Evolutionary conservation across 2,888 invertebrate species (phyloP).

Genomic region (Nycteola revayana): DNA sequence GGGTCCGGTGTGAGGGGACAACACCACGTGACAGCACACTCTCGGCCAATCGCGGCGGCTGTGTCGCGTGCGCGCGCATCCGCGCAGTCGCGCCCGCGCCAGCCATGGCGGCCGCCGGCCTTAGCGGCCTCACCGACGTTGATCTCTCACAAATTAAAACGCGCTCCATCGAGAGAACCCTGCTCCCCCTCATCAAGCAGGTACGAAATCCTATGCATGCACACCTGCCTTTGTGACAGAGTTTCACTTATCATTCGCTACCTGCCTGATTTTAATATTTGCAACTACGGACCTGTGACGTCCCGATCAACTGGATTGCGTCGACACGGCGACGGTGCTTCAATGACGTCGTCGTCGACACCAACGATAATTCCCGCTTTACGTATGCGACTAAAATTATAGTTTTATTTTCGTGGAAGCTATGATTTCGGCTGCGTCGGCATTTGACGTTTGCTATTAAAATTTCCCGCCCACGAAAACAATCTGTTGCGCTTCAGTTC

Average conservation of each 20-base stretch:
- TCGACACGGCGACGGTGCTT: constrained; percentile 47
- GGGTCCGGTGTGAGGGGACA: constrained; percentile 31
- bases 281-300: constrained; percentile 36
- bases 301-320: constrained; percentile 38
- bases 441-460: constrained; percentile 53
- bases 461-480: constrained; percentile 71
- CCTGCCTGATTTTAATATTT: background rate
- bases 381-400: constrained; percentile 62
- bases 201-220: constrained; percentile 74
- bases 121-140: constrained; percentile 81
- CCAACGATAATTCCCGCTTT: constrained; percentile 53
- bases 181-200: constrained; percentile 97
- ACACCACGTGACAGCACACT: constrained; percentile 50
- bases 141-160: constrained; percentile 92
- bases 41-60: constrained; percentile 51
- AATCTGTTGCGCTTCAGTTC: constrained; percentile 68
- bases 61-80: constrained; percentile 59
- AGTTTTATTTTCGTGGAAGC: constrained; percentile 63
- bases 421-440: constrained; percentile 52
- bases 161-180: constrained; percentile 96
- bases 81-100: constrained; percentile 76
- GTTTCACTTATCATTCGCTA: background rate
- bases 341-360: constrained; percentile 60
- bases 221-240: background rate
- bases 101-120: constrained; percentile 84